These are phyloP conservation scores for Nephrotoma appendiculata DNA, from an alignment of 2,888 invertebrate species.

Conservation along the genomic window DNA sequence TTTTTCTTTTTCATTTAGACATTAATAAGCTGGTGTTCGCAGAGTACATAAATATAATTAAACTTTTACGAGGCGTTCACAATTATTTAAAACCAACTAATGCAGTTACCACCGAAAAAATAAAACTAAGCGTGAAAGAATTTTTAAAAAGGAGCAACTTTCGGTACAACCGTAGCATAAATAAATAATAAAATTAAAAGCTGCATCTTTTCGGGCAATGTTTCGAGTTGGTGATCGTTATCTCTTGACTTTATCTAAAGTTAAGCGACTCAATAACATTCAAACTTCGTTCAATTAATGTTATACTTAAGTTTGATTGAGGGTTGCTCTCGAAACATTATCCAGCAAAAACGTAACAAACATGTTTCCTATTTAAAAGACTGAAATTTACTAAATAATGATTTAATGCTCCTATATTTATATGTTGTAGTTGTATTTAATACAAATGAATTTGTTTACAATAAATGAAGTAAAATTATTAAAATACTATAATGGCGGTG, in stretches of 20 bases:
- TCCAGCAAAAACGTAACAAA: too few species aligned
- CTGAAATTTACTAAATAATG: too few species aligned
- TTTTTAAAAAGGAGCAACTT: background rate
- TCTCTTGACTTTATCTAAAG: background rate
- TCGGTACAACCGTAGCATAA: background rate
- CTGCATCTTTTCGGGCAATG: background rate
- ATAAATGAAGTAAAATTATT: too few species aligned
- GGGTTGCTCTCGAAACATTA: too few species aligned
- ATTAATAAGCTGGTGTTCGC: background rate
- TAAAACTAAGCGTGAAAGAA: background rate
- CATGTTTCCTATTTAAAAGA: too few species aligned
- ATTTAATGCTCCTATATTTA: too few species aligned
- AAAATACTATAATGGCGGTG: too few species aligned
- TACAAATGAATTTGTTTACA: too few species aligned
- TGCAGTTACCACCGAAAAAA: background rate
- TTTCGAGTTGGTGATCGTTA: background rate
- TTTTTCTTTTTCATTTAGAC: background rate
- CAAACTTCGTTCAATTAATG: background rate
- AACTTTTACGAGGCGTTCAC: background rate
- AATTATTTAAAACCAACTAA: background rate
- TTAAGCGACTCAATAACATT: background rate
- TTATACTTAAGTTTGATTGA: too few species aligned
- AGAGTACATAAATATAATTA: too few species aligned
- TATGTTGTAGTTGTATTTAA: too few species aligned
- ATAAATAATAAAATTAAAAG: background rate